These are phyloP conservation scores for Rhynchophorus ferrugineus DNA, from an alignment of 1,140 invertebrate species.

Conservation along the genomic window DNA sequence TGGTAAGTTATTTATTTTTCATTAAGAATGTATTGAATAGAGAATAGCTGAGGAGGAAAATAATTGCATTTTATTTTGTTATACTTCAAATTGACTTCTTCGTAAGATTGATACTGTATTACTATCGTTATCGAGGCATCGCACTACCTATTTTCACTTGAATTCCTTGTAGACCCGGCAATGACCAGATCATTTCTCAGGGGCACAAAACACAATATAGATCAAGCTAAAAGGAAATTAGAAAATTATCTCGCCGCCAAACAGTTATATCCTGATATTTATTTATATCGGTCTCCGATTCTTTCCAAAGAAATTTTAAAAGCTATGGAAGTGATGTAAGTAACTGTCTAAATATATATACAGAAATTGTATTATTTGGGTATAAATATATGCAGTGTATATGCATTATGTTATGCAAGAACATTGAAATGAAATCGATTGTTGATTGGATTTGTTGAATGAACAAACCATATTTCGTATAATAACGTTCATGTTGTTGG, in stretches of 20 bases:
- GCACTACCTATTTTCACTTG: too few relatives aligned
- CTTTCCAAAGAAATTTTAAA: conserved; percentile 28
- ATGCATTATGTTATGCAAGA: neutral
- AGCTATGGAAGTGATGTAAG: conserved; percentile 36
- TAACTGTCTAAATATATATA: neutral
- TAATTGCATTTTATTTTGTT: conserved; percentile 2
- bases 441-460: neutral
- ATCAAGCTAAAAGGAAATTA: conserved; percentile 40
- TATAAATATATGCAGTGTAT: neutral
- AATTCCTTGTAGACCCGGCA: conserved; percentile 41
- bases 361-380: too few relatives aligned
- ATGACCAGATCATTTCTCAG: conserved; percentile 38
- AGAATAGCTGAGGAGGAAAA: neutral
- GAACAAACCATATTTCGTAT: neutral
- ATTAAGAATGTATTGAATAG: too few relatives aligned
- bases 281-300: conserved; percentile 35
- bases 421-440: neutral
- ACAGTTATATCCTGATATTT: conserved; percentile 38
- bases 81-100: neutral
- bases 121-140: too few relatives aligned
- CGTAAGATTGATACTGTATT: too few relatives aligned
- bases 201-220: conserved; percentile 42
- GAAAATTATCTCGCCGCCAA: conserved; percentile 39
- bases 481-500: neutral
- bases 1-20: too few relatives aligned